phyloP scores from a whole-genome alignment of 1,140 invertebrate species.

The Calephelis nemesis region DNA sequence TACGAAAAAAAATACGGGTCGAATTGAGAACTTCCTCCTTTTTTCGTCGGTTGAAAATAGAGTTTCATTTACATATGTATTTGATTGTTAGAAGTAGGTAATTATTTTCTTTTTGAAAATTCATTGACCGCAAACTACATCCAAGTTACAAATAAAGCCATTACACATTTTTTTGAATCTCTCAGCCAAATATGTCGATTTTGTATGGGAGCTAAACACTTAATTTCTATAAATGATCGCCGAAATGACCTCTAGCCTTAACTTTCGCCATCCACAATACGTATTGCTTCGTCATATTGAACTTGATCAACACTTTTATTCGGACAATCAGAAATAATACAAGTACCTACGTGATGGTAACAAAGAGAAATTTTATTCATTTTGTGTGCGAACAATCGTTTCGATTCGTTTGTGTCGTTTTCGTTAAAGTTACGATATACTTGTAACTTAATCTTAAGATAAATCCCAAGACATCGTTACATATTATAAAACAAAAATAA shows the following conservation, averaged over 20 bases:
- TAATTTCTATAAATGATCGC: conserved; percentile 27
- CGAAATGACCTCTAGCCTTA: conserved; percentile 43
- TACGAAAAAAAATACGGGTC: too few species aligned
- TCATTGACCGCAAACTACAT: too few species aligned
- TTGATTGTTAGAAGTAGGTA: too few species aligned
- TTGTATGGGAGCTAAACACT: not conserved
- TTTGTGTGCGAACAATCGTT: not conserved
- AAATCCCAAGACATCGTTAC: too few species aligned
- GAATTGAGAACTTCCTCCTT: too few species aligned
- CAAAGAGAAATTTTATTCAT: conserved; percentile 7
- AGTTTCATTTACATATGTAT: too few species aligned
- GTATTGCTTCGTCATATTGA: conserved; percentile 53
- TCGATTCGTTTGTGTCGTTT: not conserved
- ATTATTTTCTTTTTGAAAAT: too few species aligned
- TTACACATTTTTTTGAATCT: not conserved
- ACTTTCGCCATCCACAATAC: conserved; percentile 53
- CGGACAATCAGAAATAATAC: not conserved
- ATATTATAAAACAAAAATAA: too few species aligned
- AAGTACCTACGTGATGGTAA: conserved; percentile 31
- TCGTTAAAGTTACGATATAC: too few species aligned
- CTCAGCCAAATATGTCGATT: not conserved
- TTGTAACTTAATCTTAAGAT: too few species aligned
- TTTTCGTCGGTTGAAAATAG: too few species aligned
- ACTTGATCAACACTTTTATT: conserved; percentile 39
- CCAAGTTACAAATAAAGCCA: too few species aligned